Conservation (phyloP, 2,113 vertebrate genomes). For the Poicephalus meyeri region DNA sequence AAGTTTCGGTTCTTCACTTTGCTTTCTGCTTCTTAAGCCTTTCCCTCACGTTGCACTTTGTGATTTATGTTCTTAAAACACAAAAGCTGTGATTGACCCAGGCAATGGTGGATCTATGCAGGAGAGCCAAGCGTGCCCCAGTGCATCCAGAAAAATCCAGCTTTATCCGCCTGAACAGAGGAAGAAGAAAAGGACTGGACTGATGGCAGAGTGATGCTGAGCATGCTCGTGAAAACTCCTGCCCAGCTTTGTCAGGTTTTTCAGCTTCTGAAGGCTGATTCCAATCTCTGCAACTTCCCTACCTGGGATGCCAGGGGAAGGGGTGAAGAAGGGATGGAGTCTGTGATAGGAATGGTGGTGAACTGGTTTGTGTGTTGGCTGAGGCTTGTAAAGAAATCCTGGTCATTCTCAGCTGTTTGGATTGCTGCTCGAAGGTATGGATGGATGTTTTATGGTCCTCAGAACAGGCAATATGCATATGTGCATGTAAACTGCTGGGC, state of each 20-base stretch:
- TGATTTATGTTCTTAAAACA: background rate
- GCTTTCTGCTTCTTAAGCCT: background rate
- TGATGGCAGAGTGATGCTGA: background rate
- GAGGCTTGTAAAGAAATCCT: background rate
- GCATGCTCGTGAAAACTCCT: background rate
- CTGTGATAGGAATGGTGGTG: background rate
- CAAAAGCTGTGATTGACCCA: background rate
- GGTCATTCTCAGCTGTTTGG: background rate
- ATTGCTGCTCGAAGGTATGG: background rate
- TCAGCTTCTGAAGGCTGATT: slow-evolving; percentile 3
- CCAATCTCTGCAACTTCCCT: background rate
- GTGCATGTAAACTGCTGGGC: background rate
- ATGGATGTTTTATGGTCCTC: background rate
- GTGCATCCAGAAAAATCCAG: background rate
- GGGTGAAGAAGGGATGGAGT: background rate
- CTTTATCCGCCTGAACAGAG: background rate
- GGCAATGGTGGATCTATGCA: background rate
- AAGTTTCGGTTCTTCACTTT: background rate
- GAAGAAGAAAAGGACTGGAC: background rate
- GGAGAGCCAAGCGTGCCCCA: background rate
- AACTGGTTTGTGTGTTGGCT: background rate
- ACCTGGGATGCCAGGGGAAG: background rate
- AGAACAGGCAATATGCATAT: background rate
- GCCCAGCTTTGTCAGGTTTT: background rate
- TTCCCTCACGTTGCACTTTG: background rate